Evolutionary conservation across 2,888 invertebrate species (phyloP), one percentile per base, ranked within the genome.

Genomic region (Eilema depressum): DNA sequence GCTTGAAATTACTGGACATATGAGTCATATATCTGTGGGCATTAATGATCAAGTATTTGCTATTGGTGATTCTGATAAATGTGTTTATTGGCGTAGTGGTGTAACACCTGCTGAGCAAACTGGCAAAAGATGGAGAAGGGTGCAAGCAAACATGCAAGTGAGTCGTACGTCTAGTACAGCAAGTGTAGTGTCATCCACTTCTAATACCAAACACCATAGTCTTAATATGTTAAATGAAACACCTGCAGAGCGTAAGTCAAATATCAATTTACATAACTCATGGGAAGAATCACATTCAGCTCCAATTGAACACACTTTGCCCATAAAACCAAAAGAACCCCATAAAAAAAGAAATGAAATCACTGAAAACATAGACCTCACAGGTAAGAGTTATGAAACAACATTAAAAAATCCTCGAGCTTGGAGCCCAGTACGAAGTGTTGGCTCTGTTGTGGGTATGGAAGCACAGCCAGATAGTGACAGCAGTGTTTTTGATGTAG

Each of bases 31-130:
- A 63, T 97, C 98, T n/a, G 97, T 98, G 70, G 97, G 98, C 47
- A 96, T 97, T 20, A 98, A 98, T 92, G 98, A 99, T 93, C 98
- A 99, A 96, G 97, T 98, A 14, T 98, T 98, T 96, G 98, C 97
- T 17, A 97, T 98, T 80, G 98, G 98, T 10, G 96, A 97, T 62
- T 96, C 97, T 77, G 98, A 98, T 91, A 97, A 98, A 74, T 96
- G 97, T 77, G 96, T 98, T 71, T 98, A 98, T 89, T 97, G 97
- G 92, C 96, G 98, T 68, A 97, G 96, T 81, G 98, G 98, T 30
- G 97, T 98, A 8, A 96, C 96, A 33, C 91, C 96, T 17, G 96
- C 97, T 11, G 98, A 98, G 92, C 95, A 97, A 76, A 98, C 98
- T 25, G 99, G 99, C 0, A 98, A 98, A 89, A 97, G 98, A 80